These are phyloP conservation scores for Lithodes maja DNA, from an alignment of 2,888 invertebrate genomes.

Conservation along the genomic window DNA sequence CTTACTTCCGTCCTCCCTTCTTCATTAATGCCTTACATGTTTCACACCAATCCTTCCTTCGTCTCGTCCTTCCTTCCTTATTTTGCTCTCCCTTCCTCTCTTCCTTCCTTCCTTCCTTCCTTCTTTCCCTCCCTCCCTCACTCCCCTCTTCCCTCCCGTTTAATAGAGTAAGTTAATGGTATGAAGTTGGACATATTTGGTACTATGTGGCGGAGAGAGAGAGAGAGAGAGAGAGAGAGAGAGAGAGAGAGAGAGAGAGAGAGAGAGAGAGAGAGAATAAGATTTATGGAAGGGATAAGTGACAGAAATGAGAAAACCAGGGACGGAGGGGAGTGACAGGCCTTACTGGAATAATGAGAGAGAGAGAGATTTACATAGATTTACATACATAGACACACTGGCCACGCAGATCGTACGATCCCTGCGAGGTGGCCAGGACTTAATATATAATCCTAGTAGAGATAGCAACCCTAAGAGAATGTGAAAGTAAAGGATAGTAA, in stretches of 20 bases:
- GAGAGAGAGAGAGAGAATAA: not conserved
- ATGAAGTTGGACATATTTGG: not conserved
- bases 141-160: not conserved
- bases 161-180: not conserved
- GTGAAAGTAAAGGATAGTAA: no score
- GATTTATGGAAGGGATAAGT: not conserved
- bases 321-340: not conserved
- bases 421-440: no score
- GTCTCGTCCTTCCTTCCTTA: not conserved
- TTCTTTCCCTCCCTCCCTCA: not conserved
- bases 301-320: not conserved
- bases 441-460: no score
- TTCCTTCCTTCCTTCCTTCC: not conserved
- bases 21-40: not conserved
- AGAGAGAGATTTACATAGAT: not conserved
- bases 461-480: no score
- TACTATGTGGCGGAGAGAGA: not conserved
- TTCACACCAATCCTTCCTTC: not conserved
- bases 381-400: no score
- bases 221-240: conserved; percentile 1
- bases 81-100: not conserved
- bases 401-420: no score
- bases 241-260: conserved; percentile 1
- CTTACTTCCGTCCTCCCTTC: not conserved
- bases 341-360: not conserved